Percentiles rank a stretch among this genome's conserved stretches.
These are phyloP conservation scores for Drosophila macrothrix DNA, from an alignment of 2,888 invertebrate species.

Conservation along the genomic window DNA sequence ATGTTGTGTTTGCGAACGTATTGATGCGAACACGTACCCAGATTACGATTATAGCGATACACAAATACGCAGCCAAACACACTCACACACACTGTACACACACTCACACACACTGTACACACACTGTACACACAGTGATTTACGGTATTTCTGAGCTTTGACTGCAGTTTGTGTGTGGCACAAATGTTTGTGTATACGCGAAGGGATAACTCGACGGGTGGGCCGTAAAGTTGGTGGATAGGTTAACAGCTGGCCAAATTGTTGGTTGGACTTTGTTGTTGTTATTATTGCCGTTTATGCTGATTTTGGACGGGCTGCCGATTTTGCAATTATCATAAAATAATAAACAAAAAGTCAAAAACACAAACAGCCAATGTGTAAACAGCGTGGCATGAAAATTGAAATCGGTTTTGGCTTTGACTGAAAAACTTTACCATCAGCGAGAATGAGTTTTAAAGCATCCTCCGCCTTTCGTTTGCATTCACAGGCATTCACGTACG, in stretches of 20 bases:
- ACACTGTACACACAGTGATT: not conserved
- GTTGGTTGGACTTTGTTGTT: conserved; percentile 13
- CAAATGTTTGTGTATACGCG: not conserved
- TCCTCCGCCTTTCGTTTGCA: conserved; percentile 36
- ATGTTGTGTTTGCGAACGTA: conserved; percentile 32
- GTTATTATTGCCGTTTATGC: conserved; percentile 23
- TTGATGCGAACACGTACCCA: conserved; percentile 53
- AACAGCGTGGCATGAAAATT: conserved; percentile 27
- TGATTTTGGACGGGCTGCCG: conserved; percentile 25
- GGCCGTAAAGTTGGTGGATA: not conserved
- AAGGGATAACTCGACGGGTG: conserved; percentile 5
- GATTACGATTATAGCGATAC: conserved; percentile 65
- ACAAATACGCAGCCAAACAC: not conserved
- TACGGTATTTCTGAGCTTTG: conserved; percentile 14
- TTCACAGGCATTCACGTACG: conserved; percentile 31
- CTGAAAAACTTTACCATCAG: not conserved
- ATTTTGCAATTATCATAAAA: conserved; percentile 56
- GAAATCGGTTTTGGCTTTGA: conserved; percentile 27
- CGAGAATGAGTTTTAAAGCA: conserved; percentile 34
- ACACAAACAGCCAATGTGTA: conserved; percentile 25
- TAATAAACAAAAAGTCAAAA: conserved; percentile 50
- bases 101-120: not conserved
- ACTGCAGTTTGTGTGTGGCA: conserved; percentile 17
- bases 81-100: not conserved
- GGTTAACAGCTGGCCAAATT: conserved; percentile 15